Evolutionary conservation across 1,140 invertebrate species (phyloP), one percentile per base, ranked within the genome.

Genomic region (Diachasmimorpha longicaudata): DNA sequence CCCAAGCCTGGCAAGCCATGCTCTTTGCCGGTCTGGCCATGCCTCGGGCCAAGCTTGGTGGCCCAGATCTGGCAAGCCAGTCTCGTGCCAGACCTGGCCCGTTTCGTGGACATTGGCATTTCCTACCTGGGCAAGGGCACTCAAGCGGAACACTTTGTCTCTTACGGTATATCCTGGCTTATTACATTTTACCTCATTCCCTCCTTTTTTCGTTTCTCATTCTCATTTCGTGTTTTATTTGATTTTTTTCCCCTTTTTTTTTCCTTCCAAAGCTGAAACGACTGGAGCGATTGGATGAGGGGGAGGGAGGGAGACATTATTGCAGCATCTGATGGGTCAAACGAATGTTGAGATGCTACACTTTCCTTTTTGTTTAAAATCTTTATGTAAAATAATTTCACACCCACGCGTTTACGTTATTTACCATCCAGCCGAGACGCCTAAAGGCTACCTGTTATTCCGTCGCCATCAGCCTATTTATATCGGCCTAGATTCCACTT

Each of bases 401-500:
- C 31, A 72, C 70, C 77, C 69, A 44, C 68, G 70, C 68, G 9
- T 71, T 36, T 69, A 10, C 39, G 31, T 74, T 77, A 71, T 75
- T 78, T 74, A 68, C 67, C 44, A 42, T 75, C 39, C 42, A 69
- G 67, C 58, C 69, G 71, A 77, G 71, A 77, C 76, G 73, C 76
- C 73, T 66, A 77, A 87, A 86, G 84, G 85, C 85, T 88, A 88
- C 87, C 86, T 88, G 87, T 88, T 88, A 88, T 88, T 84, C 84
- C 83, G 79, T 83, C 81, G 78, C 84, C 85, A 81, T 84, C 86
- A 86, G 85, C 86, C 87, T 88, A 88, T 88, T 88, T 88, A 87
- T 88, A 88, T 88, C 84, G 87, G 86, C 87, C 87, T 88, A 88
- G 86, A 88, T 88, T 88, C 86, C 86, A 82, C 85, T 85, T 87